Base-by-base conservation (phyloP, 2,888 invertebrate genomes). In the Celastrina argiolus region DNA sequence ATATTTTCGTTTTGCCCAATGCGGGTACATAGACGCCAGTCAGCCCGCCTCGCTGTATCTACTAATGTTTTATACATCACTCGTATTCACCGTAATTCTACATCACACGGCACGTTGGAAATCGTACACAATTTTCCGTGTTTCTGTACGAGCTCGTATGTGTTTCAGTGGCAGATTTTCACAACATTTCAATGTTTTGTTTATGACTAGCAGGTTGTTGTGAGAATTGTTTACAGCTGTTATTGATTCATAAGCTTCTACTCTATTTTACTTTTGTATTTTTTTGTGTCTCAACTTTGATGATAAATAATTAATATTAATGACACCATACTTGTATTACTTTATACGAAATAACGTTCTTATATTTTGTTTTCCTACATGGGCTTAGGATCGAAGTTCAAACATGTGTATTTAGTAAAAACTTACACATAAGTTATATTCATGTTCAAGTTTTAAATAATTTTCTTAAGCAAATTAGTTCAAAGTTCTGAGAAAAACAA, bases 1-100 rank as follows among this genome's bases (percentile, higher is more conserved):
- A 92, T 92, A 92, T 92, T 89, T 91, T 92, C 91, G 90, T 91
- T 92, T 91, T 92, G 88, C 87, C 85, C 89, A 86, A 83, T 87
- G 89, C 84, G 88, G 91, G 79, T 82, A 82, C 83, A 82, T 81
- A 83, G 81, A 84, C 80, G 81, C 79, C 81, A 83, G 84, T 83
- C 83, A 84, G 81, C 81, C 78, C 76, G 79, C 81, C 80, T 78
- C 81, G 84, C 84, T 85, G 81, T 88, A 85, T 85, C 83, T 86
- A 85, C 85, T 85, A 85, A 88, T 88, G 88, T 87, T 84, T 87
- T 87, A 88, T 88, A 89, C 87, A 87, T 88, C 79, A 83, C 81
- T 75, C 72, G 80, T 79, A 78, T 74, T 68, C 75, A 75, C 71
- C 71, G 71, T 69, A 73, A 75, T 72, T 75, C 76, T 70, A 71